Evolutionary conservation across 2,888 invertebrate species (phyloP).

Genomic region (Eulithis prunata): DNA sequence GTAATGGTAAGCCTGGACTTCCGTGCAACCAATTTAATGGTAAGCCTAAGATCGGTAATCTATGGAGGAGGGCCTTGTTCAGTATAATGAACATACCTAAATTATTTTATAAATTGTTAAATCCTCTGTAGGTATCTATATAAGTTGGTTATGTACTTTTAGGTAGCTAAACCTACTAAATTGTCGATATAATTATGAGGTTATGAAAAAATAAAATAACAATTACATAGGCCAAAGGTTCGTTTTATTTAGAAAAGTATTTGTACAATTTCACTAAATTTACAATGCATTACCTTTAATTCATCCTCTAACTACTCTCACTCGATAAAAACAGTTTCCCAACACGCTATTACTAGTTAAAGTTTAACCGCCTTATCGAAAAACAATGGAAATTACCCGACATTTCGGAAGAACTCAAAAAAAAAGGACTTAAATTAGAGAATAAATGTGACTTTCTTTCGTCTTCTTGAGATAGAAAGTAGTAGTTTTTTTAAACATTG

Average conservation of each 20-base stretch:
- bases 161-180: too few species aligned
- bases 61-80: too few species aligned
- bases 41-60: too few species aligned
- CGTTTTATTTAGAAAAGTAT: conserved; percentile 82
- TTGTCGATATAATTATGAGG: too few species aligned
- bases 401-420: neutral
- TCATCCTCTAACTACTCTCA: conserved; percentile 55
- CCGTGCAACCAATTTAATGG: too few species aligned
- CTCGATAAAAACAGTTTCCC: conserved; percentile 61
- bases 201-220: conserved; percentile 47
- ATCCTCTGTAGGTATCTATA: too few species aligned
- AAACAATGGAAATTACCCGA: conserved; percentile 21
- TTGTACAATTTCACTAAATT: conserved; percentile 77
- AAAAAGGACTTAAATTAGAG: neutral
- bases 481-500: conserved; percentile 38
- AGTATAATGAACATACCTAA: too few species aligned
- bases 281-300: conserved; percentile 51
- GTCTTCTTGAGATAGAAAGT: neutral
- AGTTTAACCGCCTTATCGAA: conserved; percentile 39
- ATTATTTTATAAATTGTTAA: too few species aligned
- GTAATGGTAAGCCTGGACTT: too few species aligned
- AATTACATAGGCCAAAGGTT: conserved; percentile 81
- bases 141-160: too few species aligned
- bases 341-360: conserved; percentile 48
- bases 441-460: neutral